Base-by-base conservation (phyloP, 2,888 invertebrate species). In the Dromius quadrimaculatus region DNA sequence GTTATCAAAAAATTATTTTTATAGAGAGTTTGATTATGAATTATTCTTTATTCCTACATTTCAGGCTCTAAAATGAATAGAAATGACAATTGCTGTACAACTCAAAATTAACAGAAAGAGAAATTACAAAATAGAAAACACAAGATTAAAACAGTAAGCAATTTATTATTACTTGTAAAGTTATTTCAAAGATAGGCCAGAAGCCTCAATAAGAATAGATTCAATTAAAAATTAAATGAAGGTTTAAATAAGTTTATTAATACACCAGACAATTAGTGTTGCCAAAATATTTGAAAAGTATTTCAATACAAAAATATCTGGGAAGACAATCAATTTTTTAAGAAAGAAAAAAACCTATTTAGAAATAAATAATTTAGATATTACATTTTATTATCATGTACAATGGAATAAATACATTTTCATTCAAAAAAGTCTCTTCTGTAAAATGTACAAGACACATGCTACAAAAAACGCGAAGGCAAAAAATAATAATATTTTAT, bases 401-500 rank as follows among this genome's bases (percentile, higher is more conserved):
- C 17, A 57, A 9, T 36, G 63, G 63, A 63, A 63, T 63, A 45
- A 66, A 66, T 65, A 66, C 50, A 63, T 36, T 19, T 47, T 22
- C 32, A 71, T 65, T 85, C 83, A 93, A 83, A 94, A 94, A 74
- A 95, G 81, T 78, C 98, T 86, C 81, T 95, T 97, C 79, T 95
- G 95, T 57, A 98, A 88, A 77, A 98, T 94, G 79, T 98, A 98
- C 76, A 96, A 85, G 47, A 96, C 95, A 75, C 95, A 95, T 9
- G 93, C 93, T 75, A 95, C 84, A 81, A 96, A 96, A 83, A 97
- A 93, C 2, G 90, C 86, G 81, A 96, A 92, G 71, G 95, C 94
- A 78, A 96, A 90, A 76, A 92, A 89, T 79, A 95, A 87, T 5
- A 98, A 86, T 70, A 97, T 88, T 86, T 97, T 97, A 80, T 98